Evolutionary conservation across 2,888 invertebrate genomes (phyloP).

Genomic region (Dioctria rufipes): DNA sequence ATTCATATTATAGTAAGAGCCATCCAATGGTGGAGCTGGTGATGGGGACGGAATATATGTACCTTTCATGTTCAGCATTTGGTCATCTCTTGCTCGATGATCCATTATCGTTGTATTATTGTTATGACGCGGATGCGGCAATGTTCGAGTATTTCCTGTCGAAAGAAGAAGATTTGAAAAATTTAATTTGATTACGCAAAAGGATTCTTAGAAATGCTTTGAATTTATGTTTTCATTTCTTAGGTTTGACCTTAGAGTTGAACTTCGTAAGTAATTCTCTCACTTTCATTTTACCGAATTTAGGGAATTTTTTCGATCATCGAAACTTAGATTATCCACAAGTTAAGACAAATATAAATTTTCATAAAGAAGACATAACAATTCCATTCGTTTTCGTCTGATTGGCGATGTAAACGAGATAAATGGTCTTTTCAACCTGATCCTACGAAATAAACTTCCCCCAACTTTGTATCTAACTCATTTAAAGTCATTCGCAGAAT

Average conservation of each 20-base stretch:
- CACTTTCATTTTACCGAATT: too few species aligned
- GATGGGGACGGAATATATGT: constrained; percentile 74
- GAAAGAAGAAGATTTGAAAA: constrained; percentile 57
- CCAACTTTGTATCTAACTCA: constrained; percentile 1
- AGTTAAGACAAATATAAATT: constrained; percentile 14
- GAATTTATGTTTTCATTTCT: too few species aligned
- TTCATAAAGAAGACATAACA: not conserved
- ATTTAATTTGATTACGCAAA: too few species aligned
- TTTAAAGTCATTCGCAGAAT: constrained; percentile 12
- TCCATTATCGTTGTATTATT: constrained; percentile 65
- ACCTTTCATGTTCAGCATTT: constrained; percentile 70
- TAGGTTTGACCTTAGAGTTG: too few species aligned
- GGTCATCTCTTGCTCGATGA: constrained; percentile 70
- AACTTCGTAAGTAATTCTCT: too few species aligned
- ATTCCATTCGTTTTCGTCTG: not conserved
- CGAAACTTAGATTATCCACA: not conserved
- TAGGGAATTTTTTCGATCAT: too few species aligned
- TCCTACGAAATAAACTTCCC: not conserved
- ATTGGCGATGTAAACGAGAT: not conserved
- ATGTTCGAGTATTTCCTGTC: constrained; percentile 69
- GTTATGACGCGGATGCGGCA: constrained; percentile 71
- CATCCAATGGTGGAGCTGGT: constrained; percentile 83
- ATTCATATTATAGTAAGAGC: constrained; percentile 85
- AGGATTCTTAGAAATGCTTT: too few species aligned
- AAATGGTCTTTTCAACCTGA: not conserved